A percentile compares a stretch with the other conserved stretches of the same genome.
These are phyloP conservation scores for Drosophila pruinosa DNA, from an alignment of 1,140 invertebrate genomes.

Conservation along the genomic window DNA sequence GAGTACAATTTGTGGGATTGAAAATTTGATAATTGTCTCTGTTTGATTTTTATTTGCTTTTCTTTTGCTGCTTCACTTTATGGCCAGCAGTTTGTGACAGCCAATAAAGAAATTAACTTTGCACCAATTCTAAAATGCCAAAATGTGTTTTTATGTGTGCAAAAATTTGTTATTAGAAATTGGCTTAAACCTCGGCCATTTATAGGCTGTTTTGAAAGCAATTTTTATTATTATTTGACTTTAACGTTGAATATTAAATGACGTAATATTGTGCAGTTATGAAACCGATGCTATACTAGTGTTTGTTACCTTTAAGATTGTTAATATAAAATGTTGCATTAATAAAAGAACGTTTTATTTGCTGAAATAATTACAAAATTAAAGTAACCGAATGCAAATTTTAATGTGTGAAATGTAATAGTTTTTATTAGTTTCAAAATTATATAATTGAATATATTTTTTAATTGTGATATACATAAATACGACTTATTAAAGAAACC, in stretches of 20 bases:
- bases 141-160: not conserved
- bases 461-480: no score
- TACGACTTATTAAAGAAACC: no score
- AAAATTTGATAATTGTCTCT: conserved; percentile 35
- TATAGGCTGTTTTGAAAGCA: not conserved
- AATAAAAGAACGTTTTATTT: no score
- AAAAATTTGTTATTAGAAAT: not conserved
- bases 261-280: no score
- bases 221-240: not conserved
- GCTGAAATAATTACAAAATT: no score
- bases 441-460: no score
- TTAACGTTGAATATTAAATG: not conserved
- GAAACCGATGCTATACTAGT: no score
- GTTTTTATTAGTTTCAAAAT: no score
- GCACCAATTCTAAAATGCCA: not conserved
- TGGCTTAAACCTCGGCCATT: not conserved
- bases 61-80: not conserved
- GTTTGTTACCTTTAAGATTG: no score
- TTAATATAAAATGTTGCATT: no score
- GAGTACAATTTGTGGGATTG: conserved; percentile 18
- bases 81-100: conserved; percentile 15
- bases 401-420: no score
- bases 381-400: no score
- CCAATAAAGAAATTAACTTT: conserved; percentile 20
- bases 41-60: not conserved